phyloP scores from a whole-genome alignment of 2,888 invertebrate species.

The Epinotia nisella region DNA sequence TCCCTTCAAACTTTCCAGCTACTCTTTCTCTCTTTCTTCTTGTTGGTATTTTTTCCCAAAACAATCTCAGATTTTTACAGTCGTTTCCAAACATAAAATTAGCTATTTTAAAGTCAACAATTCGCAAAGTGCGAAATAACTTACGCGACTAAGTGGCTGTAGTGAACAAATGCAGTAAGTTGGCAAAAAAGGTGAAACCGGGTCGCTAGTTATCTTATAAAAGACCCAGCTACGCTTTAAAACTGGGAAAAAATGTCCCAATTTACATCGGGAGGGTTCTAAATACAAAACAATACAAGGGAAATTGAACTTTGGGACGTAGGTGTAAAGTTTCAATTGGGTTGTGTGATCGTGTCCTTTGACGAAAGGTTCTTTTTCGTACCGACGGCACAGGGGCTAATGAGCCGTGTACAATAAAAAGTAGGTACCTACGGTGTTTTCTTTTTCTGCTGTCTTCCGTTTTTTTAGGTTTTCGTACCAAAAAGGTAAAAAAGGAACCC shows the following conservation, averaged over 20 bases:
- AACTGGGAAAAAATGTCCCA: constrained; percentile 63
- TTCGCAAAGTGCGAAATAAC: constrained; percentile 42
- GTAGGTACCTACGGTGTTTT: constrained; percentile 56
- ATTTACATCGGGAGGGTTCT: constrained; percentile 53
- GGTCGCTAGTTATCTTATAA: constrained; percentile 51
- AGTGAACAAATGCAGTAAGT: constrained; percentile 43
- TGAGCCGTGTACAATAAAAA: constrained; percentile 68
- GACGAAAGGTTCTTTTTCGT: constrained; percentile 59
- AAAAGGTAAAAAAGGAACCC: no score
- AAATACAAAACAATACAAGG: constrained; percentile 42
- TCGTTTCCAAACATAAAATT: constrained; percentile 11
- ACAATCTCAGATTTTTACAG: background rate
- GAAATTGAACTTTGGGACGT: constrained; percentile 43
- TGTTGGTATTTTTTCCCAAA: background rate
- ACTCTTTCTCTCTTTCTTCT: background rate
- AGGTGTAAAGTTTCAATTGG: constrained; percentile 48
- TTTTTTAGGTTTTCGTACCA: no score
- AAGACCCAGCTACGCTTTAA: constrained; percentile 58
- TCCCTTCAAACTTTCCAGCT: background rate
- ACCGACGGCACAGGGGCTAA: constrained; percentile 58
- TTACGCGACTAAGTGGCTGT: constrained; percentile 42
- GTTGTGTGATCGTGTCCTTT: constrained; percentile 53
- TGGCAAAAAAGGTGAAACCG: constrained; percentile 44
- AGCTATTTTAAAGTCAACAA: constrained; percentile 35
- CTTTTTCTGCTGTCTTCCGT: constrained; percentile 49